Base-by-base conservation (phyloP, 30 jellyfish, hydroid and myxozoan genomes). In the Pseudorhiza aurosa region DNA sequence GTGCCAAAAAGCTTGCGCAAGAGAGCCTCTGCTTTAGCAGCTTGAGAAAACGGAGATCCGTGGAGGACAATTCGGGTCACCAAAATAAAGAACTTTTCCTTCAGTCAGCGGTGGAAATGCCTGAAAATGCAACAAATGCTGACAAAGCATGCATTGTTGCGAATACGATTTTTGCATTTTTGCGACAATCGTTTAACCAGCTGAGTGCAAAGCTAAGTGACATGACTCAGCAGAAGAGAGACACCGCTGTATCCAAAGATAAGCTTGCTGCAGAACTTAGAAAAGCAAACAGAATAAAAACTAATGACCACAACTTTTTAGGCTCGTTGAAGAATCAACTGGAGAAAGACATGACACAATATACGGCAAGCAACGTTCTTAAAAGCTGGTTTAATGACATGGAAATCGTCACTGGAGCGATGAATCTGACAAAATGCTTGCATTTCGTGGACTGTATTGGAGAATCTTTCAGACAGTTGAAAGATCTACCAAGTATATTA, bases 371-470 rank as follows among this genome's bases (percentile, higher is more conserved):
- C 8, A 43, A 24, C 7, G 56, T 63, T 0, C 4, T 17, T 5
- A 39, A 67, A 7, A 63, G 49, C 19, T 85, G 96, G 96, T 8
- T 8, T 2, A 46, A 59, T 6, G 64, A 45, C 43, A 72, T 75
- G 96, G 96, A 85, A 45, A 57, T 74, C 8, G 30, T 60, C 8
- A 85, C 96, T 10, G 89, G 85, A 8, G 85, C 75, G 1, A 50
- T 29, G 10, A 85, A 85, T 62, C 32, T 85, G 51, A 72, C 96
- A 44, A 74, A 58, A 27, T 85, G 96, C 31, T 49, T 85, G 68
- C 33, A 73, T 30, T 75, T 74, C 37, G 89, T 22, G 42, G 96
- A 85, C 67, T 85, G 96, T 55, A 22, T 85, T 25, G 42, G 51
- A 14, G 85, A 60, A 55, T 53, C 96, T 1, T 27, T 59, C 4